Conservation (phyloP, 2,888 invertebrate species). For the Argyra leucocephala region DNA sequence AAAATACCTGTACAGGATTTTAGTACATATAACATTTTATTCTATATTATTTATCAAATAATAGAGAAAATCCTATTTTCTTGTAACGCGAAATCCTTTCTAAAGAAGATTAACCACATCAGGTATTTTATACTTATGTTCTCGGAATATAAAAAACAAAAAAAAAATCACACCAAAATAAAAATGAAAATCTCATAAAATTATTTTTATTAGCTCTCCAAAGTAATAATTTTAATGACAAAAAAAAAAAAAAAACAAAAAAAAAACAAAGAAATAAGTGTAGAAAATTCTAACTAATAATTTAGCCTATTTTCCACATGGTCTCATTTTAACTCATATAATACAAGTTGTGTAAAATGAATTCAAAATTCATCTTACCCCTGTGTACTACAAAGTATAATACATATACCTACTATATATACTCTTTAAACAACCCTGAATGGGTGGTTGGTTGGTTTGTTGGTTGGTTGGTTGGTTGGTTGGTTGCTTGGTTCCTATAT, state of each 20-base stretch:
- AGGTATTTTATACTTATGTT: neutral
- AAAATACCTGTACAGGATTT: neutral
- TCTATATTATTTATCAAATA: neutral
- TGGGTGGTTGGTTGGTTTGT: too few species aligned
- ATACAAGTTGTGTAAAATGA: neutral
- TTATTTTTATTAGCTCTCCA: slow-evolving; percentile 4
- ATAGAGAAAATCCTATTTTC: neutral
- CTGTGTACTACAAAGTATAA: neutral
- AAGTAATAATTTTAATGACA: slow-evolving; percentile 6
- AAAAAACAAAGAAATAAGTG: too few species aligned
- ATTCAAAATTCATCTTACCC: neutral
- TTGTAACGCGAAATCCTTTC: neutral
- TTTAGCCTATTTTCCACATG: slow-evolving; percentile 6
- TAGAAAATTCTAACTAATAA: neutral
- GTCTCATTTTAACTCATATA: neutral
- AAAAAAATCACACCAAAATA: neutral
- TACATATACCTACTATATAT: too few species aligned
- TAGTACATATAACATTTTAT: neutral
- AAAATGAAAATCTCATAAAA: neutral
- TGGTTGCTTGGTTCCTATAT: too few species aligned
- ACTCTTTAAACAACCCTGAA: too few species aligned
- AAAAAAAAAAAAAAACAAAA: neutral
- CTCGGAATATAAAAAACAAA: neutral
- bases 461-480: too few species aligned
- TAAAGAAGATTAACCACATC: neutral